Conservation (phyloP, 2,888 invertebrate genomes). For the Orchesellides sinensis region DNA sequence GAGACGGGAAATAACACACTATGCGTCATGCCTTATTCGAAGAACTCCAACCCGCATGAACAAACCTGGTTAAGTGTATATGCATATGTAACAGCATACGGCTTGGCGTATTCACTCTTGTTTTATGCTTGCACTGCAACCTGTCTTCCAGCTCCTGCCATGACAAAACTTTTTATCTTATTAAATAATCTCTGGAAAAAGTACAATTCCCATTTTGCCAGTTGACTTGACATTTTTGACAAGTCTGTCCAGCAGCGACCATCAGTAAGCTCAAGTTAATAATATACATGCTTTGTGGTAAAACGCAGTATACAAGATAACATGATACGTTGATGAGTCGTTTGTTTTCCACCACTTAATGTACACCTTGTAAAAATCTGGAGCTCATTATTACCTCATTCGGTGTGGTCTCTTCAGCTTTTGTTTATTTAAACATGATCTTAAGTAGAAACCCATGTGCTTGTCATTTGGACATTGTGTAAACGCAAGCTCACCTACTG, state of each 20-base stretch:
- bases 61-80: no score
- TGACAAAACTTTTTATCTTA: slow-evolving; percentile 53
- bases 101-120: no score
- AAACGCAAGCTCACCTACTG: background rate
- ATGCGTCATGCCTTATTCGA: no score
- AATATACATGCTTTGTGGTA: no score
- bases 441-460: slow-evolving; percentile 59
- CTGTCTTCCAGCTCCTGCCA: background rate
- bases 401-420: background rate
- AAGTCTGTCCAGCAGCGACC: slow-evolving; percentile 35
- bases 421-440: slow-evolving; percentile 40
- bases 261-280: background rate
- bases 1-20: no score
- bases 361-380: background rate
- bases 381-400: slow-evolving; percentile 1
- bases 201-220: slow-evolving; percentile 64
- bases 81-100: no score
- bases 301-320: background rate
- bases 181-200: slow-evolving; percentile 53
- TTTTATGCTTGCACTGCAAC: background rate
- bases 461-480: slow-evolving; percentile 12
- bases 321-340: background rate
- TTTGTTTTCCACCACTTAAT: background rate
- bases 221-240: slow-evolving; percentile 65
- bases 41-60: no score